These are phyloP conservation scores for Lytechinus pictus DNA, from an alignment of 35 echinoderm and acorn worm genomes.

Conservation along the genomic window DNA sequence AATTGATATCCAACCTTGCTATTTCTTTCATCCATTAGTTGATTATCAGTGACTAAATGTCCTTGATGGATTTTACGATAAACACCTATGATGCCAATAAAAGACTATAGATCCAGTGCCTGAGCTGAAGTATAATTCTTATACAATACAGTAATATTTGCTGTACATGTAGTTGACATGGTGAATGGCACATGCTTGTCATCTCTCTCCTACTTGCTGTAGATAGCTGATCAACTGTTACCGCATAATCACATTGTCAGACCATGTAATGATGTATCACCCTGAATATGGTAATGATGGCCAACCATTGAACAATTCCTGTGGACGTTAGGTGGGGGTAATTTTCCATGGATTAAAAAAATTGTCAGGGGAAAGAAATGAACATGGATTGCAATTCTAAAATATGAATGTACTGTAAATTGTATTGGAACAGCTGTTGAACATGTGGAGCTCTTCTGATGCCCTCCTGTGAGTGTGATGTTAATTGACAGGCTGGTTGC, in stretches of 20 bases:
- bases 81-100: not conserved
- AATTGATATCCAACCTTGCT: not conserved
- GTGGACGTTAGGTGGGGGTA: not conserved
- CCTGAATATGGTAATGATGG: not conserved
- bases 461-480: not conserved
- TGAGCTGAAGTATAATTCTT: not conserved
- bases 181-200: not conserved
- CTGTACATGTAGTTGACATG: not conserved
- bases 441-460: not conserved
- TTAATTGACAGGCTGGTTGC: not conserved
- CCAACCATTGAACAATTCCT: not conserved
- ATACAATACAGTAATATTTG: not conserved
- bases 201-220: not conserved
- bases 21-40: not conserved
- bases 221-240: not conserved
- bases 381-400: not conserved
- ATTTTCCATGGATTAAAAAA: not conserved
- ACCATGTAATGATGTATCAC: not conserved
- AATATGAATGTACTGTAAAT: not conserved
- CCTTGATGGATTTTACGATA: not conserved
- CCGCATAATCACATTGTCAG: not conserved
- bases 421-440: not conserved
- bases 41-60: not conserved
- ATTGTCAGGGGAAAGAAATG: not conserved
- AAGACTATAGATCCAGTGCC: not conserved